Percentiles rank a stretch among this genome's conserved stretches.
These are phyloP conservation scores for Drosophila sproati DNA, from an alignment of 1,140 invertebrate species.

Conservation along the genomic window DNA sequence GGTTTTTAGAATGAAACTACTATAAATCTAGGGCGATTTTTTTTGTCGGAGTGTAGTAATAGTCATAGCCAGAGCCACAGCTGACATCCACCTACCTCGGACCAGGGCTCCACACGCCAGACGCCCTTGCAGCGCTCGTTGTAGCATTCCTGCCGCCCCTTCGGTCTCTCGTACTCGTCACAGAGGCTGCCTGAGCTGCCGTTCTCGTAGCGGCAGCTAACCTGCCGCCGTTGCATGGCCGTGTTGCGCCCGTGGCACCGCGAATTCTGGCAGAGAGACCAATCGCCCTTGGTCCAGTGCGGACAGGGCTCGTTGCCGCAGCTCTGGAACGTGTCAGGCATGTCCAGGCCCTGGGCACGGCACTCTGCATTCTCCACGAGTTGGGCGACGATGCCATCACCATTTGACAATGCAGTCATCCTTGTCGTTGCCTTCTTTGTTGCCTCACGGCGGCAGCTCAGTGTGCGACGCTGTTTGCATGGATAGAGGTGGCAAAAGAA, in stretches of 20 bases:
- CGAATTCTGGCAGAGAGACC: conserved; percentile 89
- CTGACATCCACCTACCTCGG: conserved; percentile 88
- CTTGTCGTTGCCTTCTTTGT: conserved; percentile 18
- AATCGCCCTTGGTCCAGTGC: conserved; percentile 89
- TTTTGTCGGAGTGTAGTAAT: too few species aligned
- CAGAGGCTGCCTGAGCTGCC: conserved; percentile 88
- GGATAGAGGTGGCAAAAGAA: conserved; percentile 22
- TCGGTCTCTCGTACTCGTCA: conserved; percentile 88
- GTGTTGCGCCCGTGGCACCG: conserved; percentile 91
- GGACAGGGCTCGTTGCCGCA: conserved; percentile 90
- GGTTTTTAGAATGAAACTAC: too few species aligned
- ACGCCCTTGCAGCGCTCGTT: conserved; percentile 92
- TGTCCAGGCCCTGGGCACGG: conserved; percentile 88
- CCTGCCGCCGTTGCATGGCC: conserved; percentile 91
- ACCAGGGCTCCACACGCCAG: conserved; percentile 95
- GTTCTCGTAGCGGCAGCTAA: conserved; percentile 89
- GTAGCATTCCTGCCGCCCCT: conserved; percentile 90
- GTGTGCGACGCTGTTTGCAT: conserved; percentile 57
- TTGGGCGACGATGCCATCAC: conserved; percentile 11
- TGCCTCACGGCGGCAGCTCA: conserved; percentile 60
- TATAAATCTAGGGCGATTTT: too few species aligned
- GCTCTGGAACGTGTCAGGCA: conserved; percentile 88
- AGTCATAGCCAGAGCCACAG: background rate
- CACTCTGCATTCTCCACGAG: conserved; percentile 88
- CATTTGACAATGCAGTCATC: conserved; percentile 30